Evolutionary conservation across 1,140 invertebrate genomes (phyloP), one percentile per base, ranked within the genome.

Genomic region (Steinernema feltiae): DNA sequence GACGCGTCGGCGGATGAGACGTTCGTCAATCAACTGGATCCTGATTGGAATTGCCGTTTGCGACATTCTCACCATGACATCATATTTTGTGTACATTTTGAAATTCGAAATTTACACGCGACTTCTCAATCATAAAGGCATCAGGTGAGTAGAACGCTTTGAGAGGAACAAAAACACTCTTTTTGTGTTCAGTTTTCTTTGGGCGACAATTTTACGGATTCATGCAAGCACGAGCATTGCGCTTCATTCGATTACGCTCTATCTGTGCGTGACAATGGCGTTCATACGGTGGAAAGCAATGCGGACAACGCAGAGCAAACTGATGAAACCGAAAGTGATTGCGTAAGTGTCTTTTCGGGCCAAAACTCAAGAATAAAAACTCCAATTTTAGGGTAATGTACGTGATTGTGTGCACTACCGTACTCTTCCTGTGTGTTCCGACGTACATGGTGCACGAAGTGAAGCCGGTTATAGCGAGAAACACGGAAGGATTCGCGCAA

Each of bases 251-350:
- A 84, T 85, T 21, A 83, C 81, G 17, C 69, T 82, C 3, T 82
- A 82, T 48, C 46, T 63, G 2, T 82, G 81, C 48, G 81, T 82
- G 3, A 69, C 77, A 32, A 82, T 82, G 81, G 81, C 81, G 1
- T 74, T 82, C 3, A 85, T 82, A 30, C 77, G 81, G 27, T 82
- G 83, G 79, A 77, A 82, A 29, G 83, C 82, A 41, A 85, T 82
- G 81, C 48, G 83, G n/a, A 74, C 78, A 31, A 81, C 79, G 32
- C 71, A 82, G 41, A 76, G 81, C 72, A 70, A 27, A 15, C 30
- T 83, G 18, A 83, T 81, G 79, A 73, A 84, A 31, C 81, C 81
- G 32, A 76, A 74, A 48, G 71, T 73, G 32, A 74, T 76, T 1
- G 80, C 78, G 80, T 83, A 80, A 41, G 35, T 71, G 21, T 18